Base-by-base conservation (phyloP, 1,140 invertebrate genomes). In the Ditylenchus dipsaci region DNA sequence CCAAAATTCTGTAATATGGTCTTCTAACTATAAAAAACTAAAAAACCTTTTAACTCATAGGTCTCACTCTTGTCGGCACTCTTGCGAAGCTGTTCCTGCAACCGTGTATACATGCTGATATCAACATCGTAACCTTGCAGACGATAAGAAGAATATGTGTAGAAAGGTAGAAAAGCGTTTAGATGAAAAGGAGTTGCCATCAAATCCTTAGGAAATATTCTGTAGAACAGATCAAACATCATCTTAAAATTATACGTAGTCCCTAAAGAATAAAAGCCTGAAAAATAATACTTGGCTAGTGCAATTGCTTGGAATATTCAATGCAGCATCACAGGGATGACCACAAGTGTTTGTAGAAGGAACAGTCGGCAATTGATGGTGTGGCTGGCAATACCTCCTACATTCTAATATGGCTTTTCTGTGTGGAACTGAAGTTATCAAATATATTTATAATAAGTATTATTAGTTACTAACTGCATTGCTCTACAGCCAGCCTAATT, bases 201-300 rank as follows among this genome's bases (percentile, higher is more conserved):
- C 19, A 82, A 27, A 68, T 83, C 74, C 13, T 65, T 65, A n/a
- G 80, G 80, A 27, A 82, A 67, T 11, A 82, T 77, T 26, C 80
- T 74, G 66, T 82, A 82, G 73, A 82, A 82, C 0, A 82, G 56
- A 69, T 82, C 80, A 49, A 80, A 78, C 72, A 80, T 79, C 59
- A 61, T 61, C 38, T 61, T 5, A 5, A 30, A 33, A 38, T 38
- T 5, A 61, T 61, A 43, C 57, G 30, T 21, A 13, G 57, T 7
- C 23, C 49, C 3, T 21, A 53, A 17, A 53, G n/a, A 21, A 7
- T 8, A 17, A 53, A 21, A 53, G 23, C 8, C 15, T 53, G 15
- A 21, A 21, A 26, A 3, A 21, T 7, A 7, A 5, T 21, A 53
- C 49, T 26, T 53, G 49, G 59, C n/a, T 43, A 29, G 59, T 19